Conservation (phyloP, 2,113 vertebrate genomes). For the Mus musculus region DNA sequence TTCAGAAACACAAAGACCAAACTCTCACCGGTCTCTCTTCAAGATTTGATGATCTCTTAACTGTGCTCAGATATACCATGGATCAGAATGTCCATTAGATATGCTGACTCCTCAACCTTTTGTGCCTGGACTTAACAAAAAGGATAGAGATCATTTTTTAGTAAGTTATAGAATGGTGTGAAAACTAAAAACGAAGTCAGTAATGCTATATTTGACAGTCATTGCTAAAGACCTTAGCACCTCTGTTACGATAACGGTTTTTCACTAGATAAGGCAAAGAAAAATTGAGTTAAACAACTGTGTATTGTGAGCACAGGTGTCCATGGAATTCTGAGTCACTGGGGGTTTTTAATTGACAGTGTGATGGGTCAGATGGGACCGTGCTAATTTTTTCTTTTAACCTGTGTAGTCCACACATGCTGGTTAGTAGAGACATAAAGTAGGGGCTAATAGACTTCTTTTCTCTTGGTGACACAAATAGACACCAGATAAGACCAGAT, state of each 20-base stretch:
- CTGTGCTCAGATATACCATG: background rate
- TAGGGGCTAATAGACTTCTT: background rate
- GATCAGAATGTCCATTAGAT: background rate
- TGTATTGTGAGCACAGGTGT: slow-evolving; percentile 52
- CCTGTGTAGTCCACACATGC: background rate
- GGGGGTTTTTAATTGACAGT: background rate
- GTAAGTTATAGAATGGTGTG: background rate
- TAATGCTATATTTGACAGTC: slow-evolving; percentile 1
- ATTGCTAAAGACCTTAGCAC: slow-evolving; percentile 59
- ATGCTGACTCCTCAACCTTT: background rate
- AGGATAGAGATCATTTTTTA: background rate
- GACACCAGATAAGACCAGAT: no score
- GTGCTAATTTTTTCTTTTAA: slow-evolving; percentile 23
- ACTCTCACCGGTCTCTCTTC: background rate
- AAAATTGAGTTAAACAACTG: background rate
- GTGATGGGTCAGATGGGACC: background rate
- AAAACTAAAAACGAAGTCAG: slow-evolving; percentile 20
- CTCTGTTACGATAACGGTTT: slow-evolving; percentile 17
- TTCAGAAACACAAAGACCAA: background rate
- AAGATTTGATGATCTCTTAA: background rate
- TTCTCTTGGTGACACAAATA: no score
- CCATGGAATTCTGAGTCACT: slow-evolving; percentile 37
- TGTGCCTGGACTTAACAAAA: background rate
- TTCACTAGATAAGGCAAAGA: slow-evolving; percentile 26
- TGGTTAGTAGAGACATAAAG: background rate